Conservation (phyloP, 2,888 invertebrate species). For the Hemicrepidius hirtus region DNA sequence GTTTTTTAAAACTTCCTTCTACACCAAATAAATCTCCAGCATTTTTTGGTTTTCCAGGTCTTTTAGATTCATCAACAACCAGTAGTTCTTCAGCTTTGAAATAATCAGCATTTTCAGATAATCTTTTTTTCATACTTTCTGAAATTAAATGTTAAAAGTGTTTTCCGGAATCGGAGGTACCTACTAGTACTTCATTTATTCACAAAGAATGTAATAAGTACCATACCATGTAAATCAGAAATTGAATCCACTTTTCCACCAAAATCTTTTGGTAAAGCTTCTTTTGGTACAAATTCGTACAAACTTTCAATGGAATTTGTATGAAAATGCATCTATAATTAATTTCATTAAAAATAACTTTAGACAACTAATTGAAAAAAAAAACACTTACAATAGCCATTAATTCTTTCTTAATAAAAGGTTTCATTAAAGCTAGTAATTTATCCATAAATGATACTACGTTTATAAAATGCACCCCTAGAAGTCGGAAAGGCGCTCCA, state of each 20-base stretch:
- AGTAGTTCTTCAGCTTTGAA: constrained; percentile 73
- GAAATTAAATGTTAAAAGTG: too few relatives aligned
- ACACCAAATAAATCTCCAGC: constrained; percentile 72
- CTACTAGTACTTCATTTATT: too few relatives aligned
- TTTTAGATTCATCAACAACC: constrained; percentile 75
- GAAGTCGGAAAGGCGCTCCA: constrained; percentile 78
- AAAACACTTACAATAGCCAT: constrained; percentile 57
- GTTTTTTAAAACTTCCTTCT: constrained; percentile 82
- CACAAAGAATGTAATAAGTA: too few relatives aligned
- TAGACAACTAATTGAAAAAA: background rate
- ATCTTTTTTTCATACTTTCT: constrained; percentile 58
- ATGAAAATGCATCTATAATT: constrained; percentile 61
- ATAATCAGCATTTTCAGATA: constrained; percentile 66
- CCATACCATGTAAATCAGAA: constrained; percentile 57
- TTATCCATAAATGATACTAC: constrained; percentile 82
- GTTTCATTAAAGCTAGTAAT: constrained; percentile 80
- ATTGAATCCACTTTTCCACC: constrained; percentile 57
- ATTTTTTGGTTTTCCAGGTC: constrained; percentile 77
- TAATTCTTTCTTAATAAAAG: constrained; percentile 83
- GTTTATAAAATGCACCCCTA: constrained; percentile 82
- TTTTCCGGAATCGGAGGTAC: too few relatives aligned
- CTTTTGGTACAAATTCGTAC: constrained; percentile 60
- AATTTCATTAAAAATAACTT: background rate
- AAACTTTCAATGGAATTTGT: constrained; percentile 59
- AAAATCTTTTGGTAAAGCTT: constrained; percentile 59